Percentiles rank a stretch among this genome's conserved stretches.
phyloP scores from a whole-genome alignment of 2,797 vertebrate genomes.

The Peromyscus aztecus region DNA sequence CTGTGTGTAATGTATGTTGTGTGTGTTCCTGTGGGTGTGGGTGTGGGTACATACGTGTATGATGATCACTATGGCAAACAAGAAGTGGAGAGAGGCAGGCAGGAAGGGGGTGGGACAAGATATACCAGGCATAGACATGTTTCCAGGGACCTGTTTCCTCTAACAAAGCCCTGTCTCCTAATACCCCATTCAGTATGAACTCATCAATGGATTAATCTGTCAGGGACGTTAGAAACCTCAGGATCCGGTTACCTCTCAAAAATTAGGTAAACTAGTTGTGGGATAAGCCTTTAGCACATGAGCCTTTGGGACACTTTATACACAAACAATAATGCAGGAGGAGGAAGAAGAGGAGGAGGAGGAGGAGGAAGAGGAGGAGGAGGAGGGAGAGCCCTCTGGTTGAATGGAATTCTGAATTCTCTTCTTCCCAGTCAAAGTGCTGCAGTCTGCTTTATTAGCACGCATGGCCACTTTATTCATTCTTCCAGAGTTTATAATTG shows the following conservation, averaged over 20 bases:
- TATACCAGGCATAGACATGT: not conserved
- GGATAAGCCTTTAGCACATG: not conserved
- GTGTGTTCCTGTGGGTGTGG: not conserved
- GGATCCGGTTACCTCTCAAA: not conserved
- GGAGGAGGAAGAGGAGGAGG: not conserved
- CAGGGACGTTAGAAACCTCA: not conserved
- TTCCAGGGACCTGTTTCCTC: not conserved
- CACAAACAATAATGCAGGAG: not conserved
- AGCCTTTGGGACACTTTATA: not conserved
- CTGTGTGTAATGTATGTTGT: not conserved
- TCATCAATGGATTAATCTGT: not conserved
- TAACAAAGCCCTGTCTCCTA: not conserved
- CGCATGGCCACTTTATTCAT: not conserved
- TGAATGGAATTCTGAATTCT: constrained; percentile 2
- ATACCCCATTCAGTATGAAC: not conserved
- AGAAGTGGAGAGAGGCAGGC: not conserved
- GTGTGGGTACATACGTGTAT: not conserved
- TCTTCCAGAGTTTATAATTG: not conserved
- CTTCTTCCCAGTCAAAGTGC: not conserved
- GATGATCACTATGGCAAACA: not conserved
- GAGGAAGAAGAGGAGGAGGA: too few species aligned
- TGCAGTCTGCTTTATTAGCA: not conserved
- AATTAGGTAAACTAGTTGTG: not conserved
- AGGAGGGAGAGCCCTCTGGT: not conserved
- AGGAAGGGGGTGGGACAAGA: not conserved